phyloP scores from a whole-genome alignment of 2,113 vertebrate species.

The Bos indicus region DNA sequence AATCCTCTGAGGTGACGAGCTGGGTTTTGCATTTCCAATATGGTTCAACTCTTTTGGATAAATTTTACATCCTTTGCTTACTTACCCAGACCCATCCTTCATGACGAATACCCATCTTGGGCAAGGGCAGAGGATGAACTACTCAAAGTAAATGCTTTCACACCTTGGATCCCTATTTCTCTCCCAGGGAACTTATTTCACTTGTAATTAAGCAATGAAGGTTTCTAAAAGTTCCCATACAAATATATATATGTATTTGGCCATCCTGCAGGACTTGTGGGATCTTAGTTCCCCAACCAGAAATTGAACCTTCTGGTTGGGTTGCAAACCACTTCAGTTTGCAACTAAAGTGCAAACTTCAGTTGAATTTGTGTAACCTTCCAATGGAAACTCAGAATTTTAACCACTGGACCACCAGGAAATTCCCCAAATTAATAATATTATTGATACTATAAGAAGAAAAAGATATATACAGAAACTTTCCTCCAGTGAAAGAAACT shows the following conservation, averaged over 20 bases:
- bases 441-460: not conserved
- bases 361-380: not conserved
- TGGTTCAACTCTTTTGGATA: not conserved
- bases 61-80: not conserved
- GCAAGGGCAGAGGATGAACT: accelerated
- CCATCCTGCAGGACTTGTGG: not conserved
- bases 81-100: not conserved
- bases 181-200: not conserved
- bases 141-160: not conserved
- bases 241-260: not conserved
- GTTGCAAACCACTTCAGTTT: not conserved
- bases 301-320: not conserved
- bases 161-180: not conserved
- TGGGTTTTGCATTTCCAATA: not conserved
- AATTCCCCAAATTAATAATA: not conserved
- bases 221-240: not conserved
- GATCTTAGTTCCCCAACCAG: not conserved
- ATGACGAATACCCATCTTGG: not conserved
- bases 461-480: not conserved
- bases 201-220: not conserved
- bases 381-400: not conserved
- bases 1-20: not conserved
- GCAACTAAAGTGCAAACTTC: not conserved
- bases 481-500: not conserved
- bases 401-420: not conserved